These are phyloP conservation scores for Plebejus melissa DNA, from an alignment of 2,888 invertebrate species.

Conservation along the genomic window DNA sequence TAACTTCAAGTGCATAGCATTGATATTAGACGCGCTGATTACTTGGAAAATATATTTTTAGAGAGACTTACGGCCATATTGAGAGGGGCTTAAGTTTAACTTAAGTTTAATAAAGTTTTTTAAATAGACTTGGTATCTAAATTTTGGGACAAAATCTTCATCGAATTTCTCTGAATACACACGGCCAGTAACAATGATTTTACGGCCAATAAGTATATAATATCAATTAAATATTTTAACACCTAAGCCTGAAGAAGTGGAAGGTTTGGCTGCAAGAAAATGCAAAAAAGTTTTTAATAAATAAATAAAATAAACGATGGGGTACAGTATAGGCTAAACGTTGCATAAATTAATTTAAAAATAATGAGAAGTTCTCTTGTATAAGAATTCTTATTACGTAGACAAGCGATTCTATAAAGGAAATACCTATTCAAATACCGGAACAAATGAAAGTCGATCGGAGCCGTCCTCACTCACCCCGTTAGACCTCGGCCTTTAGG, in stretches of 20 bases:
- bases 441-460: slow-evolving; percentile 18
- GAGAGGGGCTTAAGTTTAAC: neutral
- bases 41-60: neutral
- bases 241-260: too few relatives aligned
- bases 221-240: too few relatives aligned
- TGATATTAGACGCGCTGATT: neutral
- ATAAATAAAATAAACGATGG: too few relatives aligned
- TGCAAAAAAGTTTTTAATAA: too few relatives aligned
- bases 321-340: neutral
- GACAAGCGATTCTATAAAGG: slow-evolving; percentile 1
- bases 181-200: too few relatives aligned
- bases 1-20: neutral
- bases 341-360: neutral
- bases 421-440: slow-evolving; percentile 17
- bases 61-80: neutral
- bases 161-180: too few relatives aligned
- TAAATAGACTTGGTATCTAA: too few relatives aligned
- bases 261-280: too few relatives aligned
- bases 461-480: slow-evolving; percentile 12
- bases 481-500: slow-evolving; percentile 9
- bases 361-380: neutral
- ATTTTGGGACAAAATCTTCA: too few relatives aligned
- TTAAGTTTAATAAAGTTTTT: neutral
- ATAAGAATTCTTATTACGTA: slow-evolving; percentile 9
- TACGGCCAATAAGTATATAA: too few relatives aligned